These are phyloP conservation scores for Halichoerus grypus DNA, from an alignment of 2,113 vertebrate species.

Conservation along the genomic window DNA sequence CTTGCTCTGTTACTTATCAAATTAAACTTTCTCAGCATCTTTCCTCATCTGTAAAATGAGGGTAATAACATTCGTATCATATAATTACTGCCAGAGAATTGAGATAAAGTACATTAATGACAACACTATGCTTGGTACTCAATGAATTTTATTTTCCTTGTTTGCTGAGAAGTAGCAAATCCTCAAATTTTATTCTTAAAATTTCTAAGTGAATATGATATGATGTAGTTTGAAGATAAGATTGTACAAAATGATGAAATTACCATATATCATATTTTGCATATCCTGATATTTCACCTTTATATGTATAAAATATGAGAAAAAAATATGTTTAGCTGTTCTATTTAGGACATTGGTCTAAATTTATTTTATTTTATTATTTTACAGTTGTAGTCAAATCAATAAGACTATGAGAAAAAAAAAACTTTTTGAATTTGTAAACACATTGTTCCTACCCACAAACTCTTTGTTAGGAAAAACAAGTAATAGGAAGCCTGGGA, in stretches of 20 bases:
- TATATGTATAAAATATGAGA: background rate
- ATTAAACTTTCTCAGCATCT: constrained; percentile 26
- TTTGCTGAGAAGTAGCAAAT: background rate
- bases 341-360: background rate
- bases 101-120: constrained; percentile 1
- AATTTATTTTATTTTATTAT: background rate
- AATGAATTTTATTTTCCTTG: constrained; percentile 23
- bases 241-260: background rate
- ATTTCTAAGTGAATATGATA: background rate
- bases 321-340: background rate
- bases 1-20: background rate
- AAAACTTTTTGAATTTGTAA: background rate
- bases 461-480: background rate
- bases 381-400: background rate
- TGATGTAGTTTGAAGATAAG: background rate
- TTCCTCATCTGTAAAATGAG: constrained; percentile 45
- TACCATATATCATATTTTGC: background rate
- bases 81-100: background rate
- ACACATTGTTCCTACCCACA: background rate
- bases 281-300: constrained; percentile 4
- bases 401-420: background rate
- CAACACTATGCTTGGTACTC: background rate
- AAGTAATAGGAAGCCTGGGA: background rate
- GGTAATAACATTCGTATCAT: background rate
- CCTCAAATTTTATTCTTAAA: constrained; percentile 18